Evolutionary conservation across 1,140 invertebrate genomes (phyloP), one percentile per base, ranked within the genome.

Genomic region (Philotrypesis tridentata): DNA sequence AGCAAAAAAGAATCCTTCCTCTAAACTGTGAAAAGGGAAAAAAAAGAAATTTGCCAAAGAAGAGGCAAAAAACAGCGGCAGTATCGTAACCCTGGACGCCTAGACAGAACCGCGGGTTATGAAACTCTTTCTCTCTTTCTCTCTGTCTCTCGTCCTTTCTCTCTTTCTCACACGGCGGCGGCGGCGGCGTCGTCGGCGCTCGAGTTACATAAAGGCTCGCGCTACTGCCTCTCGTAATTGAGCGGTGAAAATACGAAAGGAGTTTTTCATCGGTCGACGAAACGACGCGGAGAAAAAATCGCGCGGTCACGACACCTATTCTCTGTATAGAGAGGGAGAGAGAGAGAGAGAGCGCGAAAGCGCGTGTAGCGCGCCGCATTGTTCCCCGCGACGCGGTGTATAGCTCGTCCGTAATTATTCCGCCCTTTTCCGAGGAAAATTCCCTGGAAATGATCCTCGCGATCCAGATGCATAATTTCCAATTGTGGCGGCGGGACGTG

Each of bases 181-280:
- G 72, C 72, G 25, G n/a, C n/a, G n/a, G n/a, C n/a, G n/a, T n/a
- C n/a, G 48, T 48, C 48, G 14, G 72, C 72, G 25, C 43, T 55
- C 43, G 77, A 74, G 85, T 85, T 85, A 85, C 83, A 84, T 85
- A 85, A 85, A 84, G 77, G 68, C 68, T 60, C 68, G 61, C 55
- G 76, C 67, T 73, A 71, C 80, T 75, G 80, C 55, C 71, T 80
- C 82, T 80, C 55, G 73, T 85, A 83, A 85, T 85, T 85, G 84
- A 83, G 74, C 82, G 81, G 79, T 85, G 84, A 85, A 85, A 85
- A 85, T 83, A 80, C 78, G 84, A 85, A 85, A 85, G 84, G 82
- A 82, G 82, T 79, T 83, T 72, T 85, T 85, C 83, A 81, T 78
- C 67, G 70, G 27, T 6, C 65, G 48, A 21, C 63, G 33, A 55